A percentile compares a stretch with the other conserved stretches of the same genome.
These are phyloP conservation scores for Diachasma alloeum DNA, from an alignment of 1,140 invertebrate genomes.

Conservation along the genomic window DNA sequence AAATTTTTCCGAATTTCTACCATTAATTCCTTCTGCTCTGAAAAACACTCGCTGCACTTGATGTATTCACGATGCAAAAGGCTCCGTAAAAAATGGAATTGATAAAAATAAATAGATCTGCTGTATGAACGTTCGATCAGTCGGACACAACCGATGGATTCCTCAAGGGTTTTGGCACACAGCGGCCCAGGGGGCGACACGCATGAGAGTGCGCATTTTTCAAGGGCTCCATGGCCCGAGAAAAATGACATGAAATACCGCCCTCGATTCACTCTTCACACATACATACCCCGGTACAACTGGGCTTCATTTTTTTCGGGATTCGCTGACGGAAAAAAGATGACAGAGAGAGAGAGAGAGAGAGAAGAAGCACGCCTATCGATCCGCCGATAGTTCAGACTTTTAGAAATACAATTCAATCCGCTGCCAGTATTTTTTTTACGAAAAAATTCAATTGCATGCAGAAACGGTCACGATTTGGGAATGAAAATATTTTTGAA, in stretches of 20 bases:
- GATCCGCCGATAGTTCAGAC: not conserved
- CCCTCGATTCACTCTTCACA: not conserved
- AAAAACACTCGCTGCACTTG: no score
- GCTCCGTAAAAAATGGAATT: not conserved
- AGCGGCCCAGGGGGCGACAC: not conserved
- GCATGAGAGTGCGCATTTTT: constrained; percentile 18
- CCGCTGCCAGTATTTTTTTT: no score
- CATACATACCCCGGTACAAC: not conserved
- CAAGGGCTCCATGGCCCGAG: not conserved
- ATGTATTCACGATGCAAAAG: not conserved
- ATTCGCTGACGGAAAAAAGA: no score
- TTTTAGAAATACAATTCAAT: not conserved
- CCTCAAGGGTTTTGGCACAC: constrained; percentile 14
- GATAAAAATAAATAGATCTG: not conserved
- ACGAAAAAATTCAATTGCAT: no score
- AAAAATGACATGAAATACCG: constrained; percentile 19
- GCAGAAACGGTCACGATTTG: no score
- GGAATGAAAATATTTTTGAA: no score
- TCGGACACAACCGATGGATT: not conserved
- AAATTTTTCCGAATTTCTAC: no score
- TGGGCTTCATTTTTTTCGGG: not conserved
- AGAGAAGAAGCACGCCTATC: no score
- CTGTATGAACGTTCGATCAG: constrained; percentile 33
- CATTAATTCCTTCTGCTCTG: no score
- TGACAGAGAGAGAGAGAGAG: no score